These are phyloP conservation scores for Palythoa grandis DNA, from an alignment of 92 coral and sea anemone genomes.

Conservation along the genomic window DNA sequence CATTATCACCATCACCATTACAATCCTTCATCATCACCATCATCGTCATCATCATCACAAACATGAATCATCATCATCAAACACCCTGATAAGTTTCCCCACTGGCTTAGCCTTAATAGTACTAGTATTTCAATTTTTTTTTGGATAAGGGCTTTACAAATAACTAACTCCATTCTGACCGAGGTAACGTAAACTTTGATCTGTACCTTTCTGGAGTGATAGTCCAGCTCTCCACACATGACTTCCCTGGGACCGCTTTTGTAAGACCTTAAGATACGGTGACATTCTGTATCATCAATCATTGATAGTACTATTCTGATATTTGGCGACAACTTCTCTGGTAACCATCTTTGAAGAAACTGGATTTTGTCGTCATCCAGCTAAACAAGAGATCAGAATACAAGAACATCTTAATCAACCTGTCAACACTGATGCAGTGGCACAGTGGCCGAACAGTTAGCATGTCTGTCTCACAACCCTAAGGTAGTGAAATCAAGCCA, in stretches of 20 bases:
- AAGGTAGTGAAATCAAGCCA: too few relatives aligned
- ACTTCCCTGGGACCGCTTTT: constrained; percentile 91
- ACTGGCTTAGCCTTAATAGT: not conserved
- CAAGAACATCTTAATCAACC: not conserved
- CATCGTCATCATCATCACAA: too few relatives aligned
- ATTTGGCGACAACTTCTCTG: constrained; percentile 91
- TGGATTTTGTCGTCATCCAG: constrained; percentile 97
- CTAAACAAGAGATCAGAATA: constrained; percentile 32
- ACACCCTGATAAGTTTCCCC: too few relatives aligned
- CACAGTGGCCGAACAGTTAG: too few relatives aligned
- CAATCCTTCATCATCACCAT: not conserved
- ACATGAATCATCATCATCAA: not conserved
- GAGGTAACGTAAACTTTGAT: not conserved
- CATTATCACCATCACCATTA: not conserved
- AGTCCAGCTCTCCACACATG: constrained; percentile 90
- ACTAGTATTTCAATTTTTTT: not conserved
- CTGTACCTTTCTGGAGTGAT: constrained; percentile 83
- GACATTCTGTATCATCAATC: constrained; percentile 98
- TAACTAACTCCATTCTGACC: too few relatives aligned
- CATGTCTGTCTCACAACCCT: too few relatives aligned
- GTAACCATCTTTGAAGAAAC: constrained; percentile 94
- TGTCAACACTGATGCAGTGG: too few relatives aligned
- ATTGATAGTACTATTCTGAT: constrained; percentile 89
- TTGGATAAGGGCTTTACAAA: too few relatives aligned
- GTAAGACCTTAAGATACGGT: constrained; percentile 85